Evolutionary conservation across 2,888 invertebrate species (phyloP), one percentile per base, ranked within the genome.

Genomic region (Scaptomyza caliginosa): DNA sequence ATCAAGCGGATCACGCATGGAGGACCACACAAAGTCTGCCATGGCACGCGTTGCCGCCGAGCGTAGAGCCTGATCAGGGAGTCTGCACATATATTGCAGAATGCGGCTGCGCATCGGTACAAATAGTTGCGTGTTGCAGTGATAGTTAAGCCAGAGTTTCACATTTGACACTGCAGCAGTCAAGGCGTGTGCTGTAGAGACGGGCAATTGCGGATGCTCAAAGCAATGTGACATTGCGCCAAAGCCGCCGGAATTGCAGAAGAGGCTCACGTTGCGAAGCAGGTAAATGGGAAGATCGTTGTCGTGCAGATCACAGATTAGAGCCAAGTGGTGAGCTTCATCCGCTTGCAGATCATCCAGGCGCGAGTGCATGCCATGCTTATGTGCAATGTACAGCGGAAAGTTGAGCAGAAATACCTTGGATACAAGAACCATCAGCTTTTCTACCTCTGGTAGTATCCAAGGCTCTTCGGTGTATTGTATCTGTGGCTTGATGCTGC

Each of bases 1-100:
- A 88, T 97, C 97, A 48, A 97, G 92, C 0, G 98, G 97, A 92
- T 98, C 98, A 88, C 98, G 97, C 39, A 98, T 96, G 8, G 97
- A 96, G 70, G 96, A 96, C 98, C 98, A 98, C 94, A 98, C 97
- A 89, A 97, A 97, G 93, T 98, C 96, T 79, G 97, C 98, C 96
- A 98, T 97, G 81, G 96, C 96, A 80, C 97, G 95, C 32, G 96
- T 97, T 34, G 96, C 96, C 23, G 96, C 96, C 55, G 96, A 94
- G 72, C 98, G 94, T 48, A 98, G 92, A 91, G 98, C 98, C 88
- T 97, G 96, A 91, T 98, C 98, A 16, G 96, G 96, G 74, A 98
- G 93, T 91, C 95, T 96, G 92, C 98, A 98, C 97, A 98, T 97
- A 89, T 97, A 98, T 77, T 96, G 94, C 83, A 98, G 93, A 66